Evolutionary conservation across 2,797 vertebrate species (phyloP).

Genomic region (Peromyscus melanophrys): DNA sequence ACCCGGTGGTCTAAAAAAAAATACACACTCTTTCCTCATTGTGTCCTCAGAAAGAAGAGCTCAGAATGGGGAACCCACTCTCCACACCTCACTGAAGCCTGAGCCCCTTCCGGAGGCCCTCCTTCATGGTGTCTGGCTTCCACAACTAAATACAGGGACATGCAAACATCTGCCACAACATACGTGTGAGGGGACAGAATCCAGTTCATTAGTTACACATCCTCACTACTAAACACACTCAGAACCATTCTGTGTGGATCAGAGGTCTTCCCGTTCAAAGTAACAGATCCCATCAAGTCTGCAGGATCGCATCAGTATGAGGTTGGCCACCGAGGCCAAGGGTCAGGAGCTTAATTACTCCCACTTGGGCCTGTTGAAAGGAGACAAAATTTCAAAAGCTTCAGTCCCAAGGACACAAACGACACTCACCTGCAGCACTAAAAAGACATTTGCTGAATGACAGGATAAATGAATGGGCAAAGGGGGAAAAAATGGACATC

Average conservation of each 20-base stretch:
- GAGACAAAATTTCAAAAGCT: constrained; percentile 47
- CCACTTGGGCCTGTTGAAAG: constrained; percentile 12
- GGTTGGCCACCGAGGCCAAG: neutral
- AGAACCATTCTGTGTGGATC: neutral
- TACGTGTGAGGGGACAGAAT: fast-evolving
- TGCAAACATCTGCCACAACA: neutral
- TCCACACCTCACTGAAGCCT: neutral
- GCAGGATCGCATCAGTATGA: neutral
- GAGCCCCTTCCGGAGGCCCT: neutral
- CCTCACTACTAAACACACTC: neutral
- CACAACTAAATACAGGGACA: neutral
- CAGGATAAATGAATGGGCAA: neutral
- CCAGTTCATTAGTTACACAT: neutral
- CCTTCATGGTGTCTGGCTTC: neutral
- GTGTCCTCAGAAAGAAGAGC: neutral
- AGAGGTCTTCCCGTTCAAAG: constrained; percentile 41
- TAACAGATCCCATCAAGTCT: constrained; percentile 20
- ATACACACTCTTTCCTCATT: neutral
- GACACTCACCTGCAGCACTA: neutral
- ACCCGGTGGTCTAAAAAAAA: neutral
- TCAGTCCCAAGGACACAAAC: constrained; percentile 35
- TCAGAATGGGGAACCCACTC: neutral
- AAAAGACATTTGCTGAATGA: neutral
- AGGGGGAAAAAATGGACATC: neutral
- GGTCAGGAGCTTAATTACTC: neutral